Percentiles rank a stretch among this genome's conserved stretches.
Evolutionary conservation across 2,797 vertebrate genomes (phyloP).

Genomic region (Holocentrus rufus): DNA sequence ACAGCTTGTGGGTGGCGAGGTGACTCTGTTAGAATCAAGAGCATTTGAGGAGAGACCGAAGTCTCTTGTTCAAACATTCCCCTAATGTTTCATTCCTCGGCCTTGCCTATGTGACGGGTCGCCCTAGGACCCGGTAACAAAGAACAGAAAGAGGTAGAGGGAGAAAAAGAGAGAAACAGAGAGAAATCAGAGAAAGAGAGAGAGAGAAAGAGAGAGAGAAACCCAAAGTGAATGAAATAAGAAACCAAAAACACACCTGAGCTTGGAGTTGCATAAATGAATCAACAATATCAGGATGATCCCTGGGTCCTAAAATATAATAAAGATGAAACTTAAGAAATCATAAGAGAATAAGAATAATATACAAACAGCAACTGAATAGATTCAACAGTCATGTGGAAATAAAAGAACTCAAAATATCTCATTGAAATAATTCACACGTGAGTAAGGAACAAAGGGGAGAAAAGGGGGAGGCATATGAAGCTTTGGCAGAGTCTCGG

Average conservation of each 20-base stretch:
- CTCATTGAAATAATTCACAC: slow-evolving; percentile 97
- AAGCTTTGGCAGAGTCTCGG: slow-evolving; percentile 96
- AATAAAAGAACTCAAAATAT: slow-evolving; percentile 86
- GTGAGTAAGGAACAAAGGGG: slow-evolving; percentile 87
- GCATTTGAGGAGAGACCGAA: slow-evolving; percentile 70
- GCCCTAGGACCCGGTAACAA: slow-evolving; percentile 67
- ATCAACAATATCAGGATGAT: slow-evolving; percentile 99
- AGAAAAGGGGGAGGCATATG: slow-evolving; percentile 86
- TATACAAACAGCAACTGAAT: slow-evolving; percentile 99
- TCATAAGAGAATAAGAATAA: slow-evolving; percentile 93
- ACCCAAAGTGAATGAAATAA: slow-evolving; percentile 99
- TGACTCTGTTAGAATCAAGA: slow-evolving; percentile 69
- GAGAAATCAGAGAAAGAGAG: slow-evolving; percentile 77
- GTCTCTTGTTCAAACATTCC: slow-evolving; percentile 71
- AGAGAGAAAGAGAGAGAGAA: slow-evolving; percentile 93
- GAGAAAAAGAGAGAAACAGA: slow-evolving; percentile 76
- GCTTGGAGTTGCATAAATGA: slow-evolving; percentile 99
- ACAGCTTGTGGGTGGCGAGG: slow-evolving; percentile 40
- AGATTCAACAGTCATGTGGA: slow-evolving; percentile 99
- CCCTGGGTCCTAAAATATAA: slow-evolving; percentile 99
- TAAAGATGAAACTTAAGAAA: slow-evolving; percentile 99
- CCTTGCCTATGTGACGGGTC: slow-evolving; percentile 73
- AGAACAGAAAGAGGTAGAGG: slow-evolving; percentile 85
- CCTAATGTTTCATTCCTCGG: slow-evolving; percentile 75
- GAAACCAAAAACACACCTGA: slow-evolving; percentile 99